Evolutionary conservation across 2,888 invertebrate species (phyloP), one percentile per base, ranked within the genome.

Genomic region (Drosophila nr. fundita): DNA sequence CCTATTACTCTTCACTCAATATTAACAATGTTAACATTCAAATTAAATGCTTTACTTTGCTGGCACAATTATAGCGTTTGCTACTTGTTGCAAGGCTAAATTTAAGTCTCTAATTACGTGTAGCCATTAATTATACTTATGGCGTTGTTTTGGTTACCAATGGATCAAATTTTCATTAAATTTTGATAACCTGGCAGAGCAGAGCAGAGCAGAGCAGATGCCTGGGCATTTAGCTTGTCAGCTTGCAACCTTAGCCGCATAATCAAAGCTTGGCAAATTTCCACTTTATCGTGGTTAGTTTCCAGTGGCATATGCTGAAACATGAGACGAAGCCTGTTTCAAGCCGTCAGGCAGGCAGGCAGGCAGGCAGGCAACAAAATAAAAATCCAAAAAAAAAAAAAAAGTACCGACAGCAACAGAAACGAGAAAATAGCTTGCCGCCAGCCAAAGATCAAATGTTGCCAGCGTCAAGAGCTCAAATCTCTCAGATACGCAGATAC

Each of bases 381-480:
- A 21, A 45, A 21, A 45, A 45, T 8, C 21, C 1, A 32, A 57
- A 27, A 52, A 50, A 36, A 29, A 11, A 13, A 45, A n/a, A 40
- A 45, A 45, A 45, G 24, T 24, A 24, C 49, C 57, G 40, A 57
- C 38, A 52, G 30, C 68, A 62, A 65, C 42, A 62, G 54, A 34
- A 65, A 52, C 69, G 67, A 66, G 70, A 64, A 86, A 85, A 80
- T 77, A 79, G 67, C 84, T 78, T 82, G 85, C 87, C 83, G 83
- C 87, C 83, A 87, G 78, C 68, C 77, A 83, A 83, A 85, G 84
- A 85, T 85, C 84, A 85, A 88, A 88, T 85, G 89, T 80, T 80
- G 78, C 34, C 71, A 73, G 72, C 73, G 80, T 53, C 67, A 60
- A 63, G 71, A 63, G 71, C 64, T 64, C 73, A 79, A 85, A 79